Percentiles rank a stretch among this genome's conserved stretches.
These are phyloP conservation scores for Camelus bactrianus DNA, from an alignment of 2,113 vertebrate species.

Conservation along the genomic window DNA sequence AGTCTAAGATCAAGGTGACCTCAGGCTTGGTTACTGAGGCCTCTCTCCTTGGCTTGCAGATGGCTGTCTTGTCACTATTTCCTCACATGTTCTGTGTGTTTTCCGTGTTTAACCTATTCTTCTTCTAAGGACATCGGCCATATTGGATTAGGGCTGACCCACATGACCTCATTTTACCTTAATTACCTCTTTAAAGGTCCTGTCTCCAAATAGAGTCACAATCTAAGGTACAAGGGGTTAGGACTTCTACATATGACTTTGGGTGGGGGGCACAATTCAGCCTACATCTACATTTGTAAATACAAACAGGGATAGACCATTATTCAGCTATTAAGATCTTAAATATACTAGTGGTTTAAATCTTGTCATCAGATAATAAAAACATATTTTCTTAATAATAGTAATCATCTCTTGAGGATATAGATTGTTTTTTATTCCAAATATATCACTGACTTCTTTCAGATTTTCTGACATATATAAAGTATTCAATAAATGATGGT, in stretches of 20 bases:
- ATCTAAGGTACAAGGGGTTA: background rate
- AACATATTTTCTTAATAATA: background rate
- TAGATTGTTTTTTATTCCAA: background rate
- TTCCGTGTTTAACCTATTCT: background rate
- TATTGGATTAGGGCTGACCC: too few species aligned
- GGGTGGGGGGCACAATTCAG: background rate
- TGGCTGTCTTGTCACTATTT: background rate
- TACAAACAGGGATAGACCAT: background rate
- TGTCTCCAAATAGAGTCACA: accelerated
- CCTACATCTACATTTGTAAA: background rate
- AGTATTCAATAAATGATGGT: background rate
- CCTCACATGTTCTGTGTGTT: background rate
- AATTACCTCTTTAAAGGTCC: background rate
- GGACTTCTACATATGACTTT: background rate
- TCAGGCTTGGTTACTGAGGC: background rate
- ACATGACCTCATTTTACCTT: background rate
- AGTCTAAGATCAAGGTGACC: background rate
- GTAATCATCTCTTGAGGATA: background rate
- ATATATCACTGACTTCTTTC: background rate
- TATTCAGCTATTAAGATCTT: background rate
- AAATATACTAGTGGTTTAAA: background rate
- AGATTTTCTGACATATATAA: background rate
- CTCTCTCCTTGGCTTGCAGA: background rate
- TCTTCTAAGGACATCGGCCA: background rate
- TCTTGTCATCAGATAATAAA: background rate